Conservation (phyloP, 2,113 vertebrate genomes). For the Hippocampus barbouri region DNA sequence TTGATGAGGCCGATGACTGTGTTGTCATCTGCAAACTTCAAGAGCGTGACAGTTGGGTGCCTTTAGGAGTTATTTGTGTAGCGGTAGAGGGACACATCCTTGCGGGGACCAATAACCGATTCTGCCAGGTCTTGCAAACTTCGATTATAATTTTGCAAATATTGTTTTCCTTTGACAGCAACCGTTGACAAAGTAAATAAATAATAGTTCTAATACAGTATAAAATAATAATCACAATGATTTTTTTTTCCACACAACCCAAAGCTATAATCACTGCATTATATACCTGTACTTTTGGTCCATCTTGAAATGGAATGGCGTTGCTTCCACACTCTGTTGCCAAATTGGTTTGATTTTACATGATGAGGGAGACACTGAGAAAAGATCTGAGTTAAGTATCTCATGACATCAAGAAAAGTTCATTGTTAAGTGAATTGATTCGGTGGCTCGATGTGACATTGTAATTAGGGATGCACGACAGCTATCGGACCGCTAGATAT, state of each 20-base stretch:
- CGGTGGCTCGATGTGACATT: background rate
- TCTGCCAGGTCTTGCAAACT: background rate
- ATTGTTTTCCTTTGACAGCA: too few relatives aligned
- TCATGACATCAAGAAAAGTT: background rate
- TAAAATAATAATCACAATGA: too few relatives aligned
- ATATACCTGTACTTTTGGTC: background rate
- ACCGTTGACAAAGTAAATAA: too few relatives aligned
- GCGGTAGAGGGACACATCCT: background rate
- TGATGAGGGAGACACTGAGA: background rate
- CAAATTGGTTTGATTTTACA: background rate
- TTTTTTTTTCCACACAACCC: too few relatives aligned
- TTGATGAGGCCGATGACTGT: background rate
- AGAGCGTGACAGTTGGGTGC: background rate
- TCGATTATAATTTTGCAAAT: too few relatives aligned
- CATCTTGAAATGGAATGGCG: background rate
- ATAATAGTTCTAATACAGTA: too few relatives aligned
- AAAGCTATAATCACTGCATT: background rate
- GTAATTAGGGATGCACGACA: background rate
- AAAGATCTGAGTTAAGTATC: background rate
- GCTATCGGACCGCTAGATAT: too few relatives aligned
- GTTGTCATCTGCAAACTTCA: background rate
- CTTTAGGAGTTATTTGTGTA: background rate
- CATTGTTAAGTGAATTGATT: constrained; percentile 2
- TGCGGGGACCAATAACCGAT: background rate
- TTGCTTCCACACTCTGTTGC: background rate